phyloP scores from a whole-genome alignment of 30 jellyfish, hydroid and myxozoan genomes.

The Sanderia malayensis region DNA sequence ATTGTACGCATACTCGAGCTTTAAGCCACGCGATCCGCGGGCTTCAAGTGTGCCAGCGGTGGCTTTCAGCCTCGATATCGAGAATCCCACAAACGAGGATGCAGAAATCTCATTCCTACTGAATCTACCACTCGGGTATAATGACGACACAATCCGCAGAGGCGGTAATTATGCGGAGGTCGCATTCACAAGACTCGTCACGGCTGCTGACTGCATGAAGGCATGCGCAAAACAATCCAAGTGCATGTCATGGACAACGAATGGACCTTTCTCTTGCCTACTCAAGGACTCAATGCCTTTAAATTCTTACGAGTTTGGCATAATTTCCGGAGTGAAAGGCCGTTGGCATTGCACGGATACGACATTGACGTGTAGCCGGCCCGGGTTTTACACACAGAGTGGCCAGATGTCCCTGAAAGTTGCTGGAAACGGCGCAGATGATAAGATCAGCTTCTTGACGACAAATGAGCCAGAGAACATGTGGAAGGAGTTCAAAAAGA shows the following conservation, averaged over 20 bases:
- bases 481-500: conserved; percentile 76
- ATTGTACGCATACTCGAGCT: conserved; percentile 76
- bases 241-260: conserved; percentile 98
- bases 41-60: conserved; percentile 92
- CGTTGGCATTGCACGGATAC: conserved; percentile 67
- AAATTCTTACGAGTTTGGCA: conserved; percentile 95
- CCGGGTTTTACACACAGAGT: conserved; percentile 90
- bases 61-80: conserved; percentile 74
- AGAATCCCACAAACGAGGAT: conserved; percentile 76
- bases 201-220: conserved; percentile 93
- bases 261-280: conserved; percentile 95
- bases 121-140: conserved; percentile 86
- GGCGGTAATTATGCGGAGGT: conserved; percentile 91
- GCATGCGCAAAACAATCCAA: conserved; percentile 89
- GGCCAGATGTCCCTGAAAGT: conserved; percentile 84
- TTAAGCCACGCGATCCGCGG: conserved; percentile 93
- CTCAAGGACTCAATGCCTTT: conserved; percentile 94
- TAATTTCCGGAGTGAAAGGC: conserved; percentile 93
- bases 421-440: conserved; percentile 51
- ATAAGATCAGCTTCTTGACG: conserved; percentile 43
- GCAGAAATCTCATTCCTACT: conserved; percentile 79
- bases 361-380: conserved; percentile 66
- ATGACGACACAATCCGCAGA: conserved; percentile 94
- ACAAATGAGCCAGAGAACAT: conserved; percentile 67
- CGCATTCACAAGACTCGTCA: conserved; percentile 80